Base-by-base conservation (phyloP, 2,888 invertebrate species). In the Zeuzera pyrina region DNA sequence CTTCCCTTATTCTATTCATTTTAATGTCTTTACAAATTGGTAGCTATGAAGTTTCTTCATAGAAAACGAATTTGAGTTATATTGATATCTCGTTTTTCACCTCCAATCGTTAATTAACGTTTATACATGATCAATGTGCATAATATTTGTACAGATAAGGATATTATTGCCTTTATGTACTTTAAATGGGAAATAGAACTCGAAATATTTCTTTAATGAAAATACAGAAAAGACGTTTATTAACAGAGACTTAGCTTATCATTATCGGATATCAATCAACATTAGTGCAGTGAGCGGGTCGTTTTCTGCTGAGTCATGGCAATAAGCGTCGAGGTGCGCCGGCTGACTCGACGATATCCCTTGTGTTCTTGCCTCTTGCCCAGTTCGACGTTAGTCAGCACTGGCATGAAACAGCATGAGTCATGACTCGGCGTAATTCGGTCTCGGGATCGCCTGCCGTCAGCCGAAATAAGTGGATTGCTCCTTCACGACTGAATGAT, bases 401-500 rank as follows among this genome's bases (percentile, higher is more conserved):
- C 26, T 49, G 36, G 31, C 37, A 24, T 36, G 36, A 41, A 35
- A 32, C 15, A 34, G 41, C 52, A 48, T 64, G 67, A 70, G 50
- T 65, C 70, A 63, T 76, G 77, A 72, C 65, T 68, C 62, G 41
- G 47, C 70, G 57, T 47, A 58, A 67, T 64, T 61, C 55, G 47
- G 50, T 47, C 43, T 53, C 52, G 54, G 64, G 59, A 62, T 62
- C 67, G 63, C 56, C 60, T 49, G 61, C 59, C 66, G 64, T 68
- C 68, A 67, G 66, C 69, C 58, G 64, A 69, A 77, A 78, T 78
- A 78, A 78, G 69, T 77, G 64, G 69, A 78, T 78, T 74, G 71
- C 66, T 58, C 55, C 65, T 73, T 68, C 68, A 73, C 69, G 70
- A 52, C 52, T 63, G 56, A 70, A 66, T 63, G 66, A 65, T 62